phyloP scores from a whole-genome alignment of 2,113 vertebrate genomes.

The Oncorhynchus gorbuscha region DNA sequence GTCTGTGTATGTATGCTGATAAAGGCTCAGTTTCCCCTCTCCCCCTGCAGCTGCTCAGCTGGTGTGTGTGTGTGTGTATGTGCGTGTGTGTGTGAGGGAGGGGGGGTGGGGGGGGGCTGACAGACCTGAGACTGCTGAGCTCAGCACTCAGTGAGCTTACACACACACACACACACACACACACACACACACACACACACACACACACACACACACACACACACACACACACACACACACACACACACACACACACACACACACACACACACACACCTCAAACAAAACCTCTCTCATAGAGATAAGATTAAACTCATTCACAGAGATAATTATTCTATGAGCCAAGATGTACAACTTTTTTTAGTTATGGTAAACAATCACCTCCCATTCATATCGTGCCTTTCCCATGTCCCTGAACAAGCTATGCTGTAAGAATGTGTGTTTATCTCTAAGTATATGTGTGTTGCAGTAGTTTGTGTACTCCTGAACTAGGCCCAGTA shows the following conservation, averaged over 20 bases:
- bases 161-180: too few species aligned
- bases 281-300: neutral
- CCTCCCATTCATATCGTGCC: too few species aligned
- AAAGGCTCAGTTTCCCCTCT: constrained; percentile 34
- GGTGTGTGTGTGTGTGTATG: constrained; percentile 50
- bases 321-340: constrained; percentile 1
- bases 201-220: constrained; percentile 28
- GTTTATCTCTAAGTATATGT: neutral
- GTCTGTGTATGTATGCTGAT: constrained; percentile 32
- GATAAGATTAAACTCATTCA: neutral
- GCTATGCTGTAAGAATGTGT: neutral
- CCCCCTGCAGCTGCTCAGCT: constrained; percentile 54
- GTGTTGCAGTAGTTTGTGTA: neutral
- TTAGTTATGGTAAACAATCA: neutral
- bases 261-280: constrained; percentile 18
- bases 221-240: constrained; percentile 22
- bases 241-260: neutral
- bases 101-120: constrained; percentile 26
- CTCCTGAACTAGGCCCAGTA: constrained; percentile 38
- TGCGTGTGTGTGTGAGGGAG: too few species aligned
- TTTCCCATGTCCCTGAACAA: too few species aligned
- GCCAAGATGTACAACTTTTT: neutral
- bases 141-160: constrained; percentile 51
- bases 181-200: too few species aligned
- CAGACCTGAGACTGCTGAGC: constrained; percentile 57